Conservation (phyloP, 2,888 invertebrate genomes). For the Keiferia lycopersicella region DNA sequence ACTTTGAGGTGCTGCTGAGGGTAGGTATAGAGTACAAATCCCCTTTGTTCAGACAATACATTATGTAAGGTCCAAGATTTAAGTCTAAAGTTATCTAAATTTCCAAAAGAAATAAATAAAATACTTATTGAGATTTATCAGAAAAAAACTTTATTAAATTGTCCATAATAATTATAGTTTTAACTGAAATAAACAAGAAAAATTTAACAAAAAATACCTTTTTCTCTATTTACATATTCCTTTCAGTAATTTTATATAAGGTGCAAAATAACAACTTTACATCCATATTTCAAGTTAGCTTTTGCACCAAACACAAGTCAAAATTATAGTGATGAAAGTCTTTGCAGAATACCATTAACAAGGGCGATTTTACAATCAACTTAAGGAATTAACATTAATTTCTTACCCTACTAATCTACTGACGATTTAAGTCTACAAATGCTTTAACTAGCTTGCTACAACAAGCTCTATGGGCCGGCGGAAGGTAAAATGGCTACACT, state of each 20-base stretch:
- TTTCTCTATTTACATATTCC: slow-evolving; percentile 66
- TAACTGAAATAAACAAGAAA: slow-evolving; percentile 72
- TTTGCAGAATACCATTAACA: slow-evolving; percentile 47
- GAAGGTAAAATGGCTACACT: no score
- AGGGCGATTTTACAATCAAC: slow-evolving; percentile 56
- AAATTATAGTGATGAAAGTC: slow-evolving; percentile 42
- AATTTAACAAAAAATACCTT: slow-evolving; percentile 72
- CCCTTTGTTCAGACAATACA: no score
- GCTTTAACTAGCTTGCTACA: slow-evolving; percentile 77
- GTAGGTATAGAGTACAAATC: no score
- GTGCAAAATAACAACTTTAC: slow-evolving; percentile 38
- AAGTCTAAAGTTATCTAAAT: no score
- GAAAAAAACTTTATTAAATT: slow-evolving; percentile 70
- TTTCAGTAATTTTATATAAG: slow-evolving; percentile 39
- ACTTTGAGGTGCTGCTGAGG: no score
- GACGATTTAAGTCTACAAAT: slow-evolving; percentile 75
- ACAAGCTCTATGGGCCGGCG: slow-evolving; percentile 59
- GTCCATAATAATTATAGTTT: slow-evolving; percentile 64
- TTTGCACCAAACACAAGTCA: slow-evolving; percentile 31
- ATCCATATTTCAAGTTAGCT: background rate
- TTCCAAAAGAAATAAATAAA: slow-evolving; percentile 35
- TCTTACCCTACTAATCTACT: slow-evolving; percentile 60
- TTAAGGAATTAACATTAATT: slow-evolving; percentile 43
- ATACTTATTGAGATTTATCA: slow-evolving; percentile 56
- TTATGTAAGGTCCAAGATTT: no score